Evolutionary conservation across 2,888 invertebrate genomes (phyloP).

Genomic region (Amphipyra tragopoginis): DNA sequence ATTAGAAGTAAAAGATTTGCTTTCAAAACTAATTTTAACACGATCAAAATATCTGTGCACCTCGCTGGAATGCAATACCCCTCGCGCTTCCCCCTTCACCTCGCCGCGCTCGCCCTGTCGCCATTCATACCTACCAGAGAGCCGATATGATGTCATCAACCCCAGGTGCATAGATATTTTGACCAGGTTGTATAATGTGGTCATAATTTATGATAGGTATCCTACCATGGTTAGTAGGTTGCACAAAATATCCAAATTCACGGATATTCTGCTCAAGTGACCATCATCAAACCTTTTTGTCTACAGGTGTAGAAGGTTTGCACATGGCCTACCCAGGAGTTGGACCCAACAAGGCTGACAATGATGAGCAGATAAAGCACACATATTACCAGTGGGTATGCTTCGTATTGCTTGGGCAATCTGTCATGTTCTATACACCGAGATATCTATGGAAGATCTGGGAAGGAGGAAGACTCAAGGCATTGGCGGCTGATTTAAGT

Average conservation of each 20-base stretch:
- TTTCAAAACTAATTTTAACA: too few species aligned
- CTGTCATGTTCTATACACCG: slow-evolving; percentile 92
- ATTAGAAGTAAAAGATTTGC: neutral
- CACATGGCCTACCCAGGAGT: slow-evolving; percentile 88
- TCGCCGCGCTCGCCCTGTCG: too few species aligned
- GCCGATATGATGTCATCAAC: too few species aligned
- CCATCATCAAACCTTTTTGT: neutral
- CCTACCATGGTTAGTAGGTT: neutral
- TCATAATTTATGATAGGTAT: too few species aligned
- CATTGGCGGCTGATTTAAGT: slow-evolving; percentile 91
- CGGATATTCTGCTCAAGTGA: neutral
- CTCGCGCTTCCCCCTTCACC: too few species aligned
- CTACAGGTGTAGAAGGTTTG: slow-evolving; percentile 83
- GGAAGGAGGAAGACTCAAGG: slow-evolving; percentile 91
- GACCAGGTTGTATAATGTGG: too few species aligned
- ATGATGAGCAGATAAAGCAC: slow-evolving; percentile 89
- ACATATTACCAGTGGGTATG: slow-evolving; percentile 94
- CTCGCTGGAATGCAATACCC: too few species aligned
- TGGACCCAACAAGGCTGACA: slow-evolving; percentile 76
- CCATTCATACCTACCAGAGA: too few species aligned
- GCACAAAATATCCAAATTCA: neutral
- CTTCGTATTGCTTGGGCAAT: slow-evolving; percentile 92
- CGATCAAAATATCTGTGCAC: too few species aligned
- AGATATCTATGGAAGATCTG: slow-evolving; percentile 93
- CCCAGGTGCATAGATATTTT: too few species aligned